A percentile compares a stretch with the other conserved stretches of the same genome.
Conservation (phyloP, 1,140 invertebrate species). For the Solen grandis region DNA sequence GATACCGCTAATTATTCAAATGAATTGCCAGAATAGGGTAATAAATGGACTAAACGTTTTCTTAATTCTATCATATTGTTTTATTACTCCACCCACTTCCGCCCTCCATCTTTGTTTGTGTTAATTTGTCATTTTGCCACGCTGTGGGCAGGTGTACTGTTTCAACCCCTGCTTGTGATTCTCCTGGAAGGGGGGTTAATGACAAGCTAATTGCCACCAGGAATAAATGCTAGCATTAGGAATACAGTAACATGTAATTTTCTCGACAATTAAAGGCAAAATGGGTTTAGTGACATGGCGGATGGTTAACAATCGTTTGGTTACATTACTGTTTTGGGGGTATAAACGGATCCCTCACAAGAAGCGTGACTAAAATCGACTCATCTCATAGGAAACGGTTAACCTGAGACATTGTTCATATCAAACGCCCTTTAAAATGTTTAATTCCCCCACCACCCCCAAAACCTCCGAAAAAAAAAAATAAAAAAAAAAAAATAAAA, state of each 20-base stretch:
- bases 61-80: constrained; percentile 35
- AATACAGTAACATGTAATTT: constrained; percentile 26
- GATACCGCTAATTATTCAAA: constrained; percentile 39
- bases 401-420: neutral
- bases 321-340: neutral
- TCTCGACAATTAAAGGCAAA: constrained; percentile 29
- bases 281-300: neutral
- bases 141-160: constrained; percentile 33
- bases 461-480: neutral
- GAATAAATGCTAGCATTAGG: constrained; percentile 23
- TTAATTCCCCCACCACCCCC: neutral
- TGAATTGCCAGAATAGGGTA: constrained; percentile 40
- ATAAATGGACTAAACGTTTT: constrained; percentile 44
- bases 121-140: constrained; percentile 29
- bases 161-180: constrained; percentile 18
- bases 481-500: no score
- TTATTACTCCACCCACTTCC: constrained; percentile 46
- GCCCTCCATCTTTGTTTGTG: constrained; percentile 31
- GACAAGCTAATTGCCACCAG: constrained; percentile 26
- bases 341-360: neutral
- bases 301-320: neutral
- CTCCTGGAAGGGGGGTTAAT: constrained; percentile 17
- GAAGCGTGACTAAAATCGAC: neutral
- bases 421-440: neutral
- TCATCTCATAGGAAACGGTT: neutral